Evolutionary conservation across 1,140 invertebrate species (phyloP).

Genomic region (Drosophila kurseongensis): DNA sequence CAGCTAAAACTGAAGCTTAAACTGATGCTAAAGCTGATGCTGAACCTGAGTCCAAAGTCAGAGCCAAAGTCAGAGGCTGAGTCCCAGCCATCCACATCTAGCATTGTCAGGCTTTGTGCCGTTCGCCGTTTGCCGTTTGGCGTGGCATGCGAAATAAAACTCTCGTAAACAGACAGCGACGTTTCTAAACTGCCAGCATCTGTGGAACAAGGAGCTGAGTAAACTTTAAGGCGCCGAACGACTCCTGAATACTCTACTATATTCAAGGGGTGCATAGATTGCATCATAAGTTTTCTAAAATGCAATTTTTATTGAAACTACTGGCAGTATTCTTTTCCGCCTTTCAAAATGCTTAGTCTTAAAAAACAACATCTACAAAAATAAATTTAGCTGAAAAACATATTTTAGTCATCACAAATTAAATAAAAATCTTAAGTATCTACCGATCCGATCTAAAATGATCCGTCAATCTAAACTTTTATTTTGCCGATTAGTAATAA

Average conservation of each 20-base stretch:
- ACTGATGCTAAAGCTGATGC: conserved; percentile 13
- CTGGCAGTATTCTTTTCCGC: too few relatives aligned
- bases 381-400: too few relatives aligned
- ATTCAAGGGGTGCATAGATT: background rate
- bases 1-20: conserved; percentile 27
- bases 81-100: conserved; percentile 44
- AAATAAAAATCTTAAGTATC: too few relatives aligned
- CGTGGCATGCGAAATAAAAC: conserved; percentile 79
- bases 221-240: background rate
- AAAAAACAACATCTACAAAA: too few relatives aligned
- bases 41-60: conserved; percentile 41
- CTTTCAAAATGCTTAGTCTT: too few relatives aligned
- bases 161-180: conserved; percentile 76
- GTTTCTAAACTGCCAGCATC: conserved; percentile 62
- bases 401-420: too few relatives aligned
- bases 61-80: conserved; percentile 32
- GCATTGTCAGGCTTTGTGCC: conserved; percentile 78
- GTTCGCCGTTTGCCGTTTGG: conserved; percentile 53
- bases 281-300: too few relatives aligned
- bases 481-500: too few relatives aligned
- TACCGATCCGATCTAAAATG: too few relatives aligned
- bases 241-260: conserved; percentile 8
- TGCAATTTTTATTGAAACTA: too few relatives aligned
- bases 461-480: too few relatives aligned
- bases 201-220: conserved; percentile 26